phyloP scores from a whole-genome alignment of 2,888 invertebrate genomes.

The Lathronympha strigana region DNA sequence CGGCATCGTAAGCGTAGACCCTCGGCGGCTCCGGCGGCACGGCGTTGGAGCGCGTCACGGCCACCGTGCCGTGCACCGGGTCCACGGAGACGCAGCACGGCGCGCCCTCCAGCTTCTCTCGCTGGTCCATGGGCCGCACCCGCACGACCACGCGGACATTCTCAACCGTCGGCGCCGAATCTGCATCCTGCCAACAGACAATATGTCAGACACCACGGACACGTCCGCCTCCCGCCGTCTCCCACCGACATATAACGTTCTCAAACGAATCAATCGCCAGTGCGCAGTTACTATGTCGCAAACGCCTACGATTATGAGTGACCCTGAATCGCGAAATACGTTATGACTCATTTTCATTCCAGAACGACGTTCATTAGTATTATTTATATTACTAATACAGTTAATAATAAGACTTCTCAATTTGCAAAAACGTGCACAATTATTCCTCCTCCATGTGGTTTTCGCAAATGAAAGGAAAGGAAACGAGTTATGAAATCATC shows the following conservation, averaged over 20 bases:
- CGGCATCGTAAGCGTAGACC: conserved; percentile 97
- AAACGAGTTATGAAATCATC: conserved; percentile 54
- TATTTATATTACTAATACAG: conserved; percentile 4
- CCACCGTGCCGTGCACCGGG: conserved; percentile 89
- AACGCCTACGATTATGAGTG: conserved; percentile 40
- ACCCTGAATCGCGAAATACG: conserved; percentile 42
- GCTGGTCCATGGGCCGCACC: conserved; percentile 95
- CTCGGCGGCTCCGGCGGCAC: conserved; percentile 91
- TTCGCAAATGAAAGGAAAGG: conserved; percentile 49
- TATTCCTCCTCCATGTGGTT: conserved; percentile 41
- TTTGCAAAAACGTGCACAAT: conserved; percentile 24
- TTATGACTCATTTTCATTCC: conserved; percentile 38
- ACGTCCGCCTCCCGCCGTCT: conserved; percentile 34
- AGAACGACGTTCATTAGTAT: conserved; percentile 44
- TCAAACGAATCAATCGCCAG: conserved; percentile 40
- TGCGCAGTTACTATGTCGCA: conserved; percentile 43
- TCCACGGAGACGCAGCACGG: conserved; percentile 91
- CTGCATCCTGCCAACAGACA: conserved; percentile 70
- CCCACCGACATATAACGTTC: conserved; percentile 31
- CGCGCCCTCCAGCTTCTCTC: conserved; percentile 90
- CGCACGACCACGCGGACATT: conserved; percentile 98
- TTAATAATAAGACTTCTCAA: not conserved
- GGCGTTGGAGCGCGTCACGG: conserved; percentile 89
- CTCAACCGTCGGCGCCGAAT: conserved; percentile 88
- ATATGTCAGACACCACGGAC: conserved; percentile 17